Evolutionary conservation across 2,888 invertebrate species (phyloP), one percentile per base, ranked within the genome.

Genomic region (Drosophila helvetica): DNA sequence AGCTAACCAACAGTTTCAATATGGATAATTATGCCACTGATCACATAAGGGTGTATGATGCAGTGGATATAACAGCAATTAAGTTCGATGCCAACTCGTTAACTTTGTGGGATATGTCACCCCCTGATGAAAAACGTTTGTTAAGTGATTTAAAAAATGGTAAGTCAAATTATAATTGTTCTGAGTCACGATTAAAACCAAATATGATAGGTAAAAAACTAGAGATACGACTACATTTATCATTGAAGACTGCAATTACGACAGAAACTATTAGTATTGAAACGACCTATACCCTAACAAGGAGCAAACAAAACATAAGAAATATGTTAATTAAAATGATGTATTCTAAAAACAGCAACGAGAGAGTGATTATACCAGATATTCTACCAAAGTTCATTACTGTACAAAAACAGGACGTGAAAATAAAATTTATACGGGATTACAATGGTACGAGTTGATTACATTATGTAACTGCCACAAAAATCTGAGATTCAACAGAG

Each of bases 1-100:
- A 91, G 51, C 92, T 96, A 47, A 92, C 93, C 73, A 93, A 93
- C 86, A 88, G 93, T 59, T 96, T 96, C 91, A 92, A 93, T 54
- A 22, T 19, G n/a, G 77, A 87, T 54, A 55, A 73, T 52, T 55
- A 55, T 50, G 75, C 75, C 0, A 67, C 72, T 5, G 86, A 86
- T 65, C 75, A 77, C 48, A 67, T 87, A 10, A 19, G 33, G 45
- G 55, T 79, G 2, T 87, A 85, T 48, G 86, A 79, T 27, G 25
- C 74, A 4, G 74, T 64, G 0, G 85, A 85, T 64, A 56, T 86
- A 30, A 60, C 78, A 12, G 73, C 86, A 8, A 54, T 82, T 0
- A 75, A 80, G 9, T 85, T 87, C 52, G 67, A 82, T 54, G 50
- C 65, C 1, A 87, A 87, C 45, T 86, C 87, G 2, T 63, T 79